phyloP scores from a whole-genome alignment of 1,140 invertebrate genomes.

The Drosophila virilis region DNA sequence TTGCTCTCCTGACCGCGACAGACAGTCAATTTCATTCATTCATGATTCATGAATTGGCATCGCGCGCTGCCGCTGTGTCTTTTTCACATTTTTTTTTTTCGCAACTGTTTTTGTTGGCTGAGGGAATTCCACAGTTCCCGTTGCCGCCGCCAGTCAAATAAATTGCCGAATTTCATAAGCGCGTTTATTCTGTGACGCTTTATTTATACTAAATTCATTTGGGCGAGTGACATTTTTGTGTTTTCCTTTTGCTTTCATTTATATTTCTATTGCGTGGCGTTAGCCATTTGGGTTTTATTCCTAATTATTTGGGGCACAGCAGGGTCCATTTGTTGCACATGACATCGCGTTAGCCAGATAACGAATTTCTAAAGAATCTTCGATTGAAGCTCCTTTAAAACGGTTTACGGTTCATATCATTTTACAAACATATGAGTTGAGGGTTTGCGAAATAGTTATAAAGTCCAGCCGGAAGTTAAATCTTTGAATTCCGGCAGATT shows the following conservation, averaged over 20 bases:
- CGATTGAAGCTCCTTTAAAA: constrained; percentile 52
- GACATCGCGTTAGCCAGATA: constrained; percentile 20
- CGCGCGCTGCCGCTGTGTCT: constrained; percentile 30
- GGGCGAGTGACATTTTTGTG: constrained; percentile 21
- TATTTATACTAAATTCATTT: constrained; percentile 63
- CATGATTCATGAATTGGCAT: constrained; percentile 52
- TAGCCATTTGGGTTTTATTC: constrained; percentile 21
- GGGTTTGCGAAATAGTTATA: constrained; percentile 12
- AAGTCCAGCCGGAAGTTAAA: constrained; percentile 61
- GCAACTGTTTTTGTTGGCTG: constrained; percentile 16
- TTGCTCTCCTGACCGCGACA: constrained; percentile 36
- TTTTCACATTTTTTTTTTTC: constrained; percentile 51
- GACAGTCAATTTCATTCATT: constrained; percentile 77
- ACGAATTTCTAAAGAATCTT: constrained; percentile 24
- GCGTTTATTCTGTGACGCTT: constrained; percentile 59
- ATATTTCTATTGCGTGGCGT: constrained; percentile 32
- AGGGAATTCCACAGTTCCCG: constrained; percentile 51
- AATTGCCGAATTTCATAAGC: constrained; percentile 39
- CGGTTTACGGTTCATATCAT: constrained; percentile 36
- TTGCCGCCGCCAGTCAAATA: constrained; percentile 25
- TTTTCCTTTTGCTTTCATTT: constrained; percentile 31
- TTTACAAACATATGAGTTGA: constrained; percentile 39
- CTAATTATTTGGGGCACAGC: background rate
- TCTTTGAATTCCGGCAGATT: constrained; percentile 34
- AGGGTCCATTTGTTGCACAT: constrained; percentile 9